Conservation (phyloP, 2,113 vertebrate species). For the Cyprinodon variegatus region DNA sequence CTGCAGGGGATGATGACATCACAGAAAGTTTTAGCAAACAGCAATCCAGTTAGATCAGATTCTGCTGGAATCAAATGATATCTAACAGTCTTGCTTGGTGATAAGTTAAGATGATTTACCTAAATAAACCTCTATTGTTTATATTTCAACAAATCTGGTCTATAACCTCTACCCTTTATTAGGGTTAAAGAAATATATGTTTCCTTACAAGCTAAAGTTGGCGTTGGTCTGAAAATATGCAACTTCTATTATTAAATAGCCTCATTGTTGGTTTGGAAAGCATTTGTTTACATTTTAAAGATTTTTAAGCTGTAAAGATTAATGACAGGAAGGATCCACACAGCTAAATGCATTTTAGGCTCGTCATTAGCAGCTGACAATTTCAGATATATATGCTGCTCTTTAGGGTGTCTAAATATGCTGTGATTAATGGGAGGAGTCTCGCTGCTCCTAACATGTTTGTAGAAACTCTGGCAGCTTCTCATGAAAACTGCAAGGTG, state of each 20-base stretch:
- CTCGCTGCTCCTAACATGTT: neutral
- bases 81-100: conserved; percentile 21
- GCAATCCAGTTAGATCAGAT: conserved; percentile 55
- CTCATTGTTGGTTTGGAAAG: neutral
- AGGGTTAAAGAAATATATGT: neutral
- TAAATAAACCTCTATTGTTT: neutral
- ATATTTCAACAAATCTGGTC: neutral
- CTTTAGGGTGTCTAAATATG: neutral
- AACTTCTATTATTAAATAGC: neutral
- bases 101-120: neutral
- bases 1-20: conserved; percentile 36
- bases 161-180: neutral
- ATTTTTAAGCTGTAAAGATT: neutral
- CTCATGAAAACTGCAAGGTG: neutral
- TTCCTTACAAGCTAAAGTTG: neutral
- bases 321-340: neutral
- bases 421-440: neutral
- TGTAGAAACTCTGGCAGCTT: neutral
- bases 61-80: conserved; percentile 38
- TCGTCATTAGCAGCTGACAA: neutral
- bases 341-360: too few species aligned
- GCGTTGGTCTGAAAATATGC: neutral
- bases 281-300: neutral
- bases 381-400: neutral
- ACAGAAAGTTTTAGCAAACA: conserved; percentile 49